Evolutionary conservation across 2,797 vertebrate species (phyloP).

Genomic region (Onychomys torridus): DNA sequence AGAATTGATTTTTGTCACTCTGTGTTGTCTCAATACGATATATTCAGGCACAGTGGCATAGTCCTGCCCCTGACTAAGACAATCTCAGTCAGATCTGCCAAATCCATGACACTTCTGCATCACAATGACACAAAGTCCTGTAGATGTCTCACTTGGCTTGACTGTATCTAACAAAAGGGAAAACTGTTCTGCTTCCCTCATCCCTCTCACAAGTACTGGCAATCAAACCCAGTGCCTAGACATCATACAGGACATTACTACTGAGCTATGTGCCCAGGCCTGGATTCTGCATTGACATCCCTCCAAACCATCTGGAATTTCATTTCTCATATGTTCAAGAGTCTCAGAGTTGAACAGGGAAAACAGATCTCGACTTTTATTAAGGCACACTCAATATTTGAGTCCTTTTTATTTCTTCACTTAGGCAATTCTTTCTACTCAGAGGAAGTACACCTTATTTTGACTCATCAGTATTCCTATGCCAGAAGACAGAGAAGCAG

Average conservation of each 20-base stretch:
- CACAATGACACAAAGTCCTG: neutral
- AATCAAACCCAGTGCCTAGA: neutral
- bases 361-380: neutral
- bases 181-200: neutral
- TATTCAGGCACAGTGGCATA: neutral
- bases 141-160: neutral
- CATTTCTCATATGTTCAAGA: neutral
- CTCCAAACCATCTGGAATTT: neutral
- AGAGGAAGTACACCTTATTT: neutral
- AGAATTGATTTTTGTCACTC: constrained; percentile 41
- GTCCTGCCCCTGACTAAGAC: neutral
- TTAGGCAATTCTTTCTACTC: neutral
- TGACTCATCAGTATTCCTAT: neutral
- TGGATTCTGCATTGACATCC: neutral
- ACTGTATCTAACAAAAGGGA: constrained; percentile 10
- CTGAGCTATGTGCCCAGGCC: neutral
- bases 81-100: constrained; percentile 32
- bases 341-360: neutral
- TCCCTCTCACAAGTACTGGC: neutral
- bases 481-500: neutral
- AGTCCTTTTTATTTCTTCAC: neutral
- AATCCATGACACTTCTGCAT: neutral
- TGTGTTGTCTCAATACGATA: constrained; percentile 26
- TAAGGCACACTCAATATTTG: neutral
- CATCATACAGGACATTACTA: neutral